Base-by-base conservation (phyloP, 1,140 invertebrate species). In the Panagrolaimus sp. region DNA sequence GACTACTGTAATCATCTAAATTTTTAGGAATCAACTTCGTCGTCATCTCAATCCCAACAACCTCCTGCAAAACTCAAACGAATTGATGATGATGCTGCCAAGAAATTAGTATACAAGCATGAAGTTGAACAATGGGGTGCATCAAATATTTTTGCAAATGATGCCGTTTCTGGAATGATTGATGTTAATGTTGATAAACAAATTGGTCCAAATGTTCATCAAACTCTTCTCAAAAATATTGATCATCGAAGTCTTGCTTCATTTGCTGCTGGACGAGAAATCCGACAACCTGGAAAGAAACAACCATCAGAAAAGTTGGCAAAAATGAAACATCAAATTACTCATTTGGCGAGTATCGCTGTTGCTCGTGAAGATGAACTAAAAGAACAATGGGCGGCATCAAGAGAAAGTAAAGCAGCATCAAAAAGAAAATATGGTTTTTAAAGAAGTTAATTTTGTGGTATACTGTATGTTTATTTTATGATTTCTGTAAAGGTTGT, bases 251-350 rank as follows among this genome's bases (percentile, higher is more conserved):
- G 28, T 12, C 21, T 58, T 21, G 52, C 52, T 21, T 26, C 52
- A 58, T 58, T 58, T 21, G 21, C 52, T 12, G 52, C 52, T n/a
- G n/a, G 17, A 10, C 10, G 3, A 26, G 17, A 21, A 8, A 28
- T 58, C 28, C 21, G 28, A 26, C 52, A 21, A 28, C 21, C 21
- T 21, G 52, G 21, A 21, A 58, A 58, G 52, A 58, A 58, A 28
- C 3, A 3, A 1, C 52, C 52, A 28, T 21, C 14, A 12, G 28
- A 58, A 21, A 58, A 58, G 52, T 8, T 58, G 17, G 52, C 52
- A 21, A 58, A 58, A 28, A 58, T 58, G 52, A 58, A 58, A 28
- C 21, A 58, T 28, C 52, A 58, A 58, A 28, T 58, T 58, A 58
- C 52, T n/a, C 52, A 58, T 58, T 58, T 58, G 52, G 52, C 52